phyloP scores from a whole-genome alignment of 2,113 vertebrate genomes.

The Phyllostomus discolor region DNA sequence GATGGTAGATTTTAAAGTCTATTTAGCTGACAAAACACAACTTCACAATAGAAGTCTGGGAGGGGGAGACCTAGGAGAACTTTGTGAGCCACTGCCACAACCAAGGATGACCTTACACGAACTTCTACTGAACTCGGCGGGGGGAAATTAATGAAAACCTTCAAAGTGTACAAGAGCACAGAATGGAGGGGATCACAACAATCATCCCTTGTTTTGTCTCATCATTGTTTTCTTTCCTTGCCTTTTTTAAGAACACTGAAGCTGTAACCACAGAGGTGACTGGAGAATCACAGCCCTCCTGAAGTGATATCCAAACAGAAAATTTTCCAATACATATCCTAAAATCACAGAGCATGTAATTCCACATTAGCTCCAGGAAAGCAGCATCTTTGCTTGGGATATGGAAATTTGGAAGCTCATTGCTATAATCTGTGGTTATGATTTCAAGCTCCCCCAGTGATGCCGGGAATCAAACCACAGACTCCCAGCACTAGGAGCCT shows the following conservation, averaged over 20 bases:
- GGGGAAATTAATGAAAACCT: not conserved
- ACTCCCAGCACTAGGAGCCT: conserved; percentile 74
- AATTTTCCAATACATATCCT: conserved; percentile 47
- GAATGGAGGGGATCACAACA: not conserved
- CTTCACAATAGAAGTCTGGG: not conserved
- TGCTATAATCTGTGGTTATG: conserved; percentile 82
- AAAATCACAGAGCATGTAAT: conserved; percentile 55
- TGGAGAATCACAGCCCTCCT: conserved; percentile 58
- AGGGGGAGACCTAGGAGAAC: not conserved
- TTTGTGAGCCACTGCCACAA: not conserved
- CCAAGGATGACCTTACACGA: conserved; percentile 9
- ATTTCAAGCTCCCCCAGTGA: conserved; percentile 75
- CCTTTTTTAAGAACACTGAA: not conserved
- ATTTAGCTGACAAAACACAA: conserved; percentile 14
- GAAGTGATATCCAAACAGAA: conserved; percentile 59
- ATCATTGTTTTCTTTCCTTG: not conserved
- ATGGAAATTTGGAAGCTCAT: conserved; percentile 78
- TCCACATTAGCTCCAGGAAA: conserved; percentile 54
- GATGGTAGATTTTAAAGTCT: not conserved
- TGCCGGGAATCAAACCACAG: conserved; percentile 81
- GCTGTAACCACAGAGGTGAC: not conserved
- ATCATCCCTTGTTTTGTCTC: not conserved
- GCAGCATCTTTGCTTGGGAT: conserved; percentile 69
- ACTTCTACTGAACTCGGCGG: conserved; percentile 20
- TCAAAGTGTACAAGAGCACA: not conserved